Evolutionary conservation across 2,797 vertebrate species (phyloP).

Genomic region (Sphaeramia orbicularis): DNA sequence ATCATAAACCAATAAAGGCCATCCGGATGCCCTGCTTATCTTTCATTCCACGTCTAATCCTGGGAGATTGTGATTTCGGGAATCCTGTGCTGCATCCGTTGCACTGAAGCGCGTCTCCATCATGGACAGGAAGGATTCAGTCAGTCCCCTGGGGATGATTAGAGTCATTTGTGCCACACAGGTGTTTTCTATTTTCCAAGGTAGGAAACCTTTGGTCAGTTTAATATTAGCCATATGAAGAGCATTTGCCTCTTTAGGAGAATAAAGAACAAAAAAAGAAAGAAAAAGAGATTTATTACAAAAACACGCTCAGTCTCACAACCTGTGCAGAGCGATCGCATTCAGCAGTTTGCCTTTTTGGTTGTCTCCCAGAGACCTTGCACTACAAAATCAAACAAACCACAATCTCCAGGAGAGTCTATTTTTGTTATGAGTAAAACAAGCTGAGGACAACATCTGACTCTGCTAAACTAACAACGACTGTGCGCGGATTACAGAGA

Average conservation of each 20-base stretch:
- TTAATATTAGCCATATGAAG: conserved; percentile 76
- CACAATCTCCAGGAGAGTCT: conserved; percentile 63
- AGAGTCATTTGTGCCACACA: conserved; percentile 74
- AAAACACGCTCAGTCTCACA: conserved; percentile 19
- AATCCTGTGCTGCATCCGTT: conserved; percentile 68
- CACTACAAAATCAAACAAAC: conserved; percentile 70
- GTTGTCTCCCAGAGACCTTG: conserved; percentile 33
- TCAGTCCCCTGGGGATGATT: conserved; percentile 86
- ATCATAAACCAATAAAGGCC: conserved; percentile 85
- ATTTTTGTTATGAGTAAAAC: conserved; percentile 65
- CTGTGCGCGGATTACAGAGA: conserved; percentile 57
- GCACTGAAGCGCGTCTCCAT: conserved; percentile 84
- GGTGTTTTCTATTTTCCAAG: conserved; percentile 85
- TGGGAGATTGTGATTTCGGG: conserved; percentile 77
- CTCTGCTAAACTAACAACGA: conserved; percentile 48
- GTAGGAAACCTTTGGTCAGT: conserved; percentile 80
- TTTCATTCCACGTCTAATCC: conserved; percentile 79
- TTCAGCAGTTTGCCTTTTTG: conserved; percentile 42
- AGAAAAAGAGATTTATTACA: conserved; percentile 36
- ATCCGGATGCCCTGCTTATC: conserved; percentile 76
- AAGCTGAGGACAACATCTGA: conserved; percentile 57
- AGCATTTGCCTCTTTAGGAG: conserved; percentile 56
- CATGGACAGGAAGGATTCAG: conserved; percentile 85
- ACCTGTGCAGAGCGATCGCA: conserved; percentile 33
- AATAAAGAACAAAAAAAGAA: conserved; percentile 12